These are phyloP conservation scores for Stomatorhinus ivindoensis DNA, from an alignment of 2,113 vertebrate genomes.

Conservation along the genomic window DNA sequence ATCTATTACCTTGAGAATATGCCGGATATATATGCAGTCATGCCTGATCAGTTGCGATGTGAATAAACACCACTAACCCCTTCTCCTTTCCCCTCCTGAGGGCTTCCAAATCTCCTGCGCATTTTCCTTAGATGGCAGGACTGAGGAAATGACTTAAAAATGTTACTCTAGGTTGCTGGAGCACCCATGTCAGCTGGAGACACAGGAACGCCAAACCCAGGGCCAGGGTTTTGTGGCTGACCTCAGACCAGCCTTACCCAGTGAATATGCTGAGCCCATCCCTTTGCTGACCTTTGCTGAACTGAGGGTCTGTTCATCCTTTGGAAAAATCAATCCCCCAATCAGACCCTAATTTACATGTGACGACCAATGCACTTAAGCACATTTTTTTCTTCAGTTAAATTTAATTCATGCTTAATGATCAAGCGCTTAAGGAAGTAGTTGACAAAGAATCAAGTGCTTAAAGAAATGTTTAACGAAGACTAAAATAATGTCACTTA, in stretches of 20 bases:
- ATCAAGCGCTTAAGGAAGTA: background rate
- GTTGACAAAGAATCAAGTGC: background rate
- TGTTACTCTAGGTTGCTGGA: background rate
- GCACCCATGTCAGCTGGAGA: background rate
- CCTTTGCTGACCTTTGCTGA: background rate
- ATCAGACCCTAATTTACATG: background rate
- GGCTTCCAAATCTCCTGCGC: background rate
- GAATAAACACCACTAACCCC: background rate
- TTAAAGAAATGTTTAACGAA: background rate
- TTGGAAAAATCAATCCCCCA: background rate
- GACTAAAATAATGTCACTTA: background rate
- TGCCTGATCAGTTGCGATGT: background rate
- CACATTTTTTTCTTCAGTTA: background rate
- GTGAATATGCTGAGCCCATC: background rate
- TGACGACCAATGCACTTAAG: background rate
- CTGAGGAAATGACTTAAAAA: background rate
- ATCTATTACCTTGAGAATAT: slow-evolving; percentile 2
- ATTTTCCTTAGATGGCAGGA: background rate
- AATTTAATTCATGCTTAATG: background rate
- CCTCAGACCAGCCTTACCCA: background rate
- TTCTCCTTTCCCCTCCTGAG: background rate
- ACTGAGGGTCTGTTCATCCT: background rate
- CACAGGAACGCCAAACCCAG: background rate
- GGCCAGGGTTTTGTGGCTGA: background rate
- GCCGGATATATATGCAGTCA: background rate